Base-by-base conservation (phyloP, 2,113 vertebrate species). In the Bos javanicus region DNA sequence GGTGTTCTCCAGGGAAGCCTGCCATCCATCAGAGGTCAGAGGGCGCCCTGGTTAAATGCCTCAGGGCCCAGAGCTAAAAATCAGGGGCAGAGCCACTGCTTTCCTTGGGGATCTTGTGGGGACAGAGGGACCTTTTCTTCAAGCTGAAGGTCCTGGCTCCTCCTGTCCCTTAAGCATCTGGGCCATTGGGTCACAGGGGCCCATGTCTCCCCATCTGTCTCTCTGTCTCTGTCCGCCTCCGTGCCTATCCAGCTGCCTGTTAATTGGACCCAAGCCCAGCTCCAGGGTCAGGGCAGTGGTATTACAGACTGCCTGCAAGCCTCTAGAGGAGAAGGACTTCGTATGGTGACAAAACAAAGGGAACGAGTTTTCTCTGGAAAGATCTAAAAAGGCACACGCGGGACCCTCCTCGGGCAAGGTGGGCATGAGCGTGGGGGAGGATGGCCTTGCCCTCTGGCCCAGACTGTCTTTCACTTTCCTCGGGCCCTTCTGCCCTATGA, bases 391-490 rank as follows among this genome's bases (percentile, higher is more conserved):
- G 78, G 57, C 3, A 2, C 26, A 11, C 0, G 2, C 10, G 1
- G 71, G 26, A 56, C 15, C 85, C 46, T 64, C 62, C 46, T 59
- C 36, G 26, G 54, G 39, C 30, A 39, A 82, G 54, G 92, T 13
- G 54, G 23, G 56, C 6, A 5, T 9, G 56, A 33, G 46, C 1
- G 25, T 36, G 23, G n/a, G 21, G 39, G 33, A 17, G 30, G 84
- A 30, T 0, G 2, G 46, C 16, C 74, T 56, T 48, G 30, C 6
- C 59, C 25, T 33, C 13, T 4, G 2, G 15, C 74, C 13, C 60
- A 19, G 36, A 23, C 30, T 50, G 33, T 25, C 92, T 97, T 54
- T 94, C 95, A 76, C 83, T 54, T 78, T 94, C 80, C 87, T 30
- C 14, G 2, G 64, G 7, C 36, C 88, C 87, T n/a, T 83, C 85